Conservation (phyloP, 2,888 invertebrate species). For the Cheilosia soror region DNA sequence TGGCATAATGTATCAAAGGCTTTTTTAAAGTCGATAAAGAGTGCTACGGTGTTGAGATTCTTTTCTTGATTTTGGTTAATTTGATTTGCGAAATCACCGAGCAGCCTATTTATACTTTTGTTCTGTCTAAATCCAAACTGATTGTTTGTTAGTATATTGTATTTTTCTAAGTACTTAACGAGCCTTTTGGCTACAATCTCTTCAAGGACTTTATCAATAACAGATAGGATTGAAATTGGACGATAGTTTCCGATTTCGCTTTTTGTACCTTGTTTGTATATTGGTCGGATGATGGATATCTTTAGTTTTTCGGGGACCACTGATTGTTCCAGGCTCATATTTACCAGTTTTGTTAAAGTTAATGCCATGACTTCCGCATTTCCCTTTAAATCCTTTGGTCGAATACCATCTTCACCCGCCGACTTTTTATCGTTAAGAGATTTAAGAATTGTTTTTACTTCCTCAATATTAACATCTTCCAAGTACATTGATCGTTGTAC, state of each 20-base stretch:
- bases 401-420: background rate
- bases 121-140: slow-evolving; percentile 3
- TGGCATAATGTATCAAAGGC: background rate
- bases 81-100: background rate
- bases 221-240: background rate
- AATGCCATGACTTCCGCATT: background rate
- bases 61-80: too few relatives aligned
- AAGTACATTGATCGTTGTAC: background rate
- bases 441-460: background rate
- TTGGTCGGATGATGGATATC: background rate
- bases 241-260: background rate
- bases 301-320: background rate
- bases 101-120: slow-evolving; percentile 1
- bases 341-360: background rate
- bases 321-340: slow-evolving; percentile 4
- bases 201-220: background rate
- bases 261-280: background rate
- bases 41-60: too few relatives aligned
- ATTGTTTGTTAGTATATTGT: background rate
- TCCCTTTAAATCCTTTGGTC: background rate
- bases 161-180: background rate
- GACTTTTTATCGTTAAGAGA: background rate
- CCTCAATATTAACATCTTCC: background rate
- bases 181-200: background rate
- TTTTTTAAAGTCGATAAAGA: slow-evolving; percentile 3